phyloP scores from a whole-genome alignment of 2,888 invertebrate genomes.

The Odontocerum albicorne region DNA sequence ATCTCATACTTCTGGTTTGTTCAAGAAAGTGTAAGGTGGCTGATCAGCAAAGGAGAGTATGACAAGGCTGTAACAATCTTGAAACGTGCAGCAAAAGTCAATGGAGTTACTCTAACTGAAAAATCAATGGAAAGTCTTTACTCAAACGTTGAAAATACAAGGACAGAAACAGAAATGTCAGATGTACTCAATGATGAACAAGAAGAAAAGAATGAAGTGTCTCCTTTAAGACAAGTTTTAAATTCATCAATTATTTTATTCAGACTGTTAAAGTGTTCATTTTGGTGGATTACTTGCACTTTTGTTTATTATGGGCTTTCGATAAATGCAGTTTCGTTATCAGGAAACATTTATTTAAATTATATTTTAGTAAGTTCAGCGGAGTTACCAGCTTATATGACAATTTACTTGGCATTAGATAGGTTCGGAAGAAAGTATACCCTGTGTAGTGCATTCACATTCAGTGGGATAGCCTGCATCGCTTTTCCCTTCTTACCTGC shows the following conservation, averaged over 20 bases:
- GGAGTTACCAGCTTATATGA: conserved; percentile 65
- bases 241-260: conserved; percentile 55
- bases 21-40: conserved; percentile 75
- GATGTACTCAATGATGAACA: conserved; percentile 20
- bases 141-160: conserved; percentile 24
- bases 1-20: conserved; percentile 66
- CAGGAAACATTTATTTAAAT: conserved; percentile 75
- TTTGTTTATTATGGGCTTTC: conserved; percentile 81
- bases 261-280: conserved; percentile 65
- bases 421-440: conserved; percentile 60
- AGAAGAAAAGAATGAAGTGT: conserved; percentile 23
- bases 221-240: conserved; percentile 48
- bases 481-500: conserved; percentile 59
- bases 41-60: conserved; percentile 66
- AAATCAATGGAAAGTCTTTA: conserved; percentile 34
- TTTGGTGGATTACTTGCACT: conserved; percentile 79
- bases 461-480: conserved; percentile 62
- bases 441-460: conserved; percentile 58
- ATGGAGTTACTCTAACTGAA: conserved; percentile 41
- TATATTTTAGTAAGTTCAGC: conserved; percentile 68
- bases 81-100: conserved; percentile 60
- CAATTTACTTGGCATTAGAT: conserved; percentile 61
- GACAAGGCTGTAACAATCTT: conserved; percentile 65
- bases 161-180: conserved; percentile 4
- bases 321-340: conserved; percentile 72